Evolutionary conservation across 2,113 vertebrate species (phyloP), one percentile per base, ranked within the genome.

Genomic region (Ammodytes dubius): DNA sequence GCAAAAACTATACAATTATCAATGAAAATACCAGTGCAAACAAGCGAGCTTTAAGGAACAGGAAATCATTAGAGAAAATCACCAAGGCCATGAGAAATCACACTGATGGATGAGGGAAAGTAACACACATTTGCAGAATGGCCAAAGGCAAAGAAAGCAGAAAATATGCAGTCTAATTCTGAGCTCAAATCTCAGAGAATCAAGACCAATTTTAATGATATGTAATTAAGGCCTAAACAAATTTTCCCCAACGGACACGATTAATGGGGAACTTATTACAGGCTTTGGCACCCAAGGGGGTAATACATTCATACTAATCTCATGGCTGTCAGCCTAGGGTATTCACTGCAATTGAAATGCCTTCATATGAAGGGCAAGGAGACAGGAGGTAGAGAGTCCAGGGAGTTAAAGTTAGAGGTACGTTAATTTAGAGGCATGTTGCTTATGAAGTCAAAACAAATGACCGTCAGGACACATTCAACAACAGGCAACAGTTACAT

Each of bases 231-330:
- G 90, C 89, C 91, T 88, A 95, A 95, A 94, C 92, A 93, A 95
- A 95, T 92, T 95, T 95, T 89, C 87, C 95, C 92, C 89, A 91
- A 91, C 70, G 93, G 94, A 95, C 89, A 90, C 91, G 89, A 95
- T 95, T 94, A 96, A 96, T 96, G 93, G 92, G 79, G 87, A 95
- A 94, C 91, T 92, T 95, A 94, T 95, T 94, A 93, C 87, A 87
- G 89, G 87, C 91, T 93, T 95, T 94, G 91, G 92, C 92, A 94
- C 95, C 93, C 93, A 93, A 91, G 94, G 92, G 95, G 91, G 90
- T 95, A 93, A 94, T 96, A 93, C 91, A 94, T 94, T 94, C 93
- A 95, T 95, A 93, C 93, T 95, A 95, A 95, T 94, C 91, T 93
- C 90, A 88, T 93, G 89, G 86, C 86, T 93, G 93, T 94, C 92